Evolutionary conservation across 2,797 vertebrate species (phyloP), one percentile per base, ranked within the genome.

Genomic region (Macrochelys suwanniensis): DNA sequence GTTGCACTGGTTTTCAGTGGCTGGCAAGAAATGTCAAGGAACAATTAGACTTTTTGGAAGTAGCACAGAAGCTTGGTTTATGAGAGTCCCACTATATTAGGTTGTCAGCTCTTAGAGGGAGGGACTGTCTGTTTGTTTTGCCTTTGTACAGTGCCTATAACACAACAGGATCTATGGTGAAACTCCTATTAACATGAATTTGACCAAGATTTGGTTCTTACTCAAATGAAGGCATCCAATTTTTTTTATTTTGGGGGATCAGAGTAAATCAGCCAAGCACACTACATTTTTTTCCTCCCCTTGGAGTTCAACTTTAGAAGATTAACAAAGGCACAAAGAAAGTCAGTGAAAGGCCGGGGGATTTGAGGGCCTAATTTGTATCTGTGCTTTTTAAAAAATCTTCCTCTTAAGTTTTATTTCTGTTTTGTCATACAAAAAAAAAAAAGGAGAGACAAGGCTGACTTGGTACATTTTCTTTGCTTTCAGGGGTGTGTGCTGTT

Each of bases 401-500:
- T 65, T 8, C 13, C 57, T 85, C 26, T 11, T 3, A 15, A 13
- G 11, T 1, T 33, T 37, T 68, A 25, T 50, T 71, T 12, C 5
- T 1, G 2, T 2, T 42, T 78, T 50, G 47, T 26, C 17, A 1
- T 9, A 37, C 25, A 33, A 80, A 12, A n/a, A 2, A 12, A 31
- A 83, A 37, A 33, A 47, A 80, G 11, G 28, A 2, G 11, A 31
- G 82, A 42, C 86, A 47, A 4, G 25, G 92, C 28, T 7, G 6
- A 7, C 2, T 1, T 37, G 56, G 45, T 56, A 10, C 23, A 12
- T 49, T 33, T 47, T 21, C 91, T 65, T 65, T 76, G 51, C n/a
- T 95, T 96, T 5, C 96, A 99, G 99, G 99, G 1, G 99, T 99
- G 83, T 99, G 99, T n/a, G 99, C 99, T 0, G 99, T 99, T 9